phyloP scores from a whole-genome alignment of 2,888 invertebrate species.

The Helicoverpa assulta region DNA sequence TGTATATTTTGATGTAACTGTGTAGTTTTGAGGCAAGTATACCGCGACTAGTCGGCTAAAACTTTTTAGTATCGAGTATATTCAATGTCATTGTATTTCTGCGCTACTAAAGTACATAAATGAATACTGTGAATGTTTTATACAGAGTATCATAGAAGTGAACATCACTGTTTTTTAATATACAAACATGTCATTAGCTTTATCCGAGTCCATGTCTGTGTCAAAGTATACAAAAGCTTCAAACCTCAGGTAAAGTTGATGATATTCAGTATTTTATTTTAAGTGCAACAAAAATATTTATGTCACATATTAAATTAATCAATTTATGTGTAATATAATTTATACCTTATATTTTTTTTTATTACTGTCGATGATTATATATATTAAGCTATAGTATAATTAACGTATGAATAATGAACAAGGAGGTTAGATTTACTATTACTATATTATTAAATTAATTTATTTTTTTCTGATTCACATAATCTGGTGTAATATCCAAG shows the following conservation, averaged over 20 bases:
- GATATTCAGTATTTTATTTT: slow-evolving; percentile 47
- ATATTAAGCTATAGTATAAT: slow-evolving; percentile 41
- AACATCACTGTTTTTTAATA: slow-evolving; percentile 27
- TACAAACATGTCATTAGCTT: slow-evolving; percentile 5
- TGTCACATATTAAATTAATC: slow-evolving; percentile 27
- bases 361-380: slow-evolving; percentile 37
- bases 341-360: slow-evolving; percentile 27
- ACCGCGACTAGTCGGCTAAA: slow-evolving; percentile 21
- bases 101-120: slow-evolving; percentile 28
- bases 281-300: slow-evolving; percentile 33
- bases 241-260: slow-evolving; percentile 17
- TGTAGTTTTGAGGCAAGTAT: slow-evolving; percentile 6
- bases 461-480: slow-evolving; percentile 43
- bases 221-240: not conserved
- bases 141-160: slow-evolving; percentile 32
- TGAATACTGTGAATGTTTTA: slow-evolving; percentile 17
- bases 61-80: not conserved
- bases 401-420: slow-evolving; percentile 41
- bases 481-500: slow-evolving; percentile 42
- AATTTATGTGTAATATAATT: slow-evolving; percentile 43
- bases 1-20: slow-evolving; percentile 45
- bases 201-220: not conserved
- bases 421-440: slow-evolving; percentile 39
- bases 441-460: slow-evolving; percentile 39
- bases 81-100: slow-evolving; percentile 24